Base-by-base conservation (phyloP, 2,113 vertebrate species). In the Thryonomys swinderianus region DNA sequence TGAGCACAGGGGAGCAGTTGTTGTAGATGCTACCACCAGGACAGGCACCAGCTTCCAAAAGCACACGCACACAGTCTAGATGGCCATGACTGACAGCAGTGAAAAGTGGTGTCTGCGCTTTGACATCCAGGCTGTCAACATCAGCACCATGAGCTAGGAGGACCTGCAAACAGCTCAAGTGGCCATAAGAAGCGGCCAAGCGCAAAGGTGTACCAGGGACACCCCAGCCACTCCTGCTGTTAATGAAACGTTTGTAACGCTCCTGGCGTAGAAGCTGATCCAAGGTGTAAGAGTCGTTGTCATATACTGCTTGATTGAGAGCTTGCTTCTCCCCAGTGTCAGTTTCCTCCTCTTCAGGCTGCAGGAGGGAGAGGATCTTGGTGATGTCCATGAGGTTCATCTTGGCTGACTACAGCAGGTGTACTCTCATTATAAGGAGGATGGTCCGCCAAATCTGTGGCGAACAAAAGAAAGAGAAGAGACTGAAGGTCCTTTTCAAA, bases 31-130 rank as follows among this genome's bases (percentile, higher is more conserved):
- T 99, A 93, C 99, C 99, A 0, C 97, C 97, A 3, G 99, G 99
- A 88, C 98, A 98, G 30, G 99, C 99, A 13, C 99, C 99, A 0
- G 99, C 99, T 13, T 98, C 98, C 94, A 99, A 98, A 81, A 99
- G 98, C 8, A 97, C 97, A 2, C 96, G 97, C 80, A 99, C 99
- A 2, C 99, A 99, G 66, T 99, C 99, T 53, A 98, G 95, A 97
- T 99, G 99, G 67, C 99, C 99, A 0, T 99, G 99, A 79, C 98
- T 99, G 69, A 99, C 99, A 0, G 99, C 99, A 2, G 98, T 98
- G 96, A 99, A 99, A 87, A 99, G 98, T 0, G 99, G 99, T 0
- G 99, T 99, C 98, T 99, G 99, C 7, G 99, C 99, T 96, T 99
- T 99, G 93, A 99, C 98, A 0, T 99, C 99, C 94, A 99, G 98